Percentiles rank a stretch among this genome's conserved stretches.
These are phyloP conservation scores for Clusia tigrina DNA, from an alignment of 2,888 invertebrate species.

Conservation along the genomic window DNA sequence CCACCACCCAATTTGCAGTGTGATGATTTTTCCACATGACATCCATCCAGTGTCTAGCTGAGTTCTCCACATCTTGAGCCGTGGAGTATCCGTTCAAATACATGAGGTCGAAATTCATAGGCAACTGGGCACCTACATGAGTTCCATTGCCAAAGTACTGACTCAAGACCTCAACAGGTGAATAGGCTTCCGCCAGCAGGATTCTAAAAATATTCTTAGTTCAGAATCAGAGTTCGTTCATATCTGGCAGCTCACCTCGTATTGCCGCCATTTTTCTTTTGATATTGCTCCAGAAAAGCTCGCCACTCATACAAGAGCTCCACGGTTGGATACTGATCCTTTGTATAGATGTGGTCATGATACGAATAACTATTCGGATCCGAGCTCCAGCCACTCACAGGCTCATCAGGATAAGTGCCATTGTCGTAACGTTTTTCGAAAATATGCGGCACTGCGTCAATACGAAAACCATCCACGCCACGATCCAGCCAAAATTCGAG, in stretches of 20 bases:
- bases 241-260: slow-evolving; percentile 46
- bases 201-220: slow-evolving; percentile 54
- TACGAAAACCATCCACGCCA: slow-evolving; percentile 80
- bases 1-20: slow-evolving; percentile 75
- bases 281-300: slow-evolving; percentile 66
- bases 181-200: slow-evolving; percentile 72
- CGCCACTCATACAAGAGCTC: slow-evolving; percentile 69
- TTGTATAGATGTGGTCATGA: slow-evolving; percentile 71
- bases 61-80: slow-evolving; percentile 66
- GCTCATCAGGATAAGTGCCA: slow-evolving; percentile 65
- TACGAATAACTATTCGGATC: slow-evolving; percentile 68
- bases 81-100: slow-evolving; percentile 67
- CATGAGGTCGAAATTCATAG: slow-evolving; percentile 73
- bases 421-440: slow-evolving; percentile 63
- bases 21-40: slow-evolving; percentile 66
- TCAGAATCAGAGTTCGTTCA: background rate
- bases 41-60: slow-evolving; percentile 69
- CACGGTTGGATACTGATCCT: slow-evolving; percentile 69
- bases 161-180: slow-evolving; percentile 65
- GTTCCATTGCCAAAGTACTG: slow-evolving; percentile 69
- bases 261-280: slow-evolving; percentile 49
- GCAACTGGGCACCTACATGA: slow-evolving; percentile 67
- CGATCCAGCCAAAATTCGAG: slow-evolving; percentile 77
- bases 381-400: slow-evolving; percentile 63
- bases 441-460: slow-evolving; percentile 72